A percentile compares a stretch with the other conserved stretches of the same genome.
Evolutionary conservation across 2,888 invertebrate genomes (phyloP).

Genomic region (Andrena fulva): DNA sequence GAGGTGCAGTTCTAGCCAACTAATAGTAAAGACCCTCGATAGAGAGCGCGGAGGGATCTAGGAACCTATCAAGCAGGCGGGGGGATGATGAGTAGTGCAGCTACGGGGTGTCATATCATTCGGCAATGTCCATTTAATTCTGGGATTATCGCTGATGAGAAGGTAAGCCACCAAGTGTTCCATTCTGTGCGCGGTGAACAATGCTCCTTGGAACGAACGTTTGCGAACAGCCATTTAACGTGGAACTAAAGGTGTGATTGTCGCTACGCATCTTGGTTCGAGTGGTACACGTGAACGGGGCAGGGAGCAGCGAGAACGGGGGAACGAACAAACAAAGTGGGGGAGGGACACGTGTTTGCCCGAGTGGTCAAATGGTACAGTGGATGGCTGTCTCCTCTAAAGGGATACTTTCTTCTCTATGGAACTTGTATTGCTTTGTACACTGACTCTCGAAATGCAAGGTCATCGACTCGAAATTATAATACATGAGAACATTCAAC

Average conservation of each 20-base stretch:
- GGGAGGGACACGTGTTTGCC: conserved; percentile 2
- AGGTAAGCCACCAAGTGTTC: conserved; percentile 70
- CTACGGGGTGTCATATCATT: conserved; percentile 77
- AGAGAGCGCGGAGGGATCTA: conserved; percentile 59
- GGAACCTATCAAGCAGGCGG: conserved; percentile 76
- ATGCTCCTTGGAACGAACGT: conserved; percentile 21
- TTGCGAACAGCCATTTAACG: conserved; percentile 4
- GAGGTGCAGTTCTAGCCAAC: conserved; percentile 76
- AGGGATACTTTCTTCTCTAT: conserved; percentile 68
- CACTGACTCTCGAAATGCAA: conserved; percentile 72
- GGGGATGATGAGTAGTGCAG: conserved; percentile 70
- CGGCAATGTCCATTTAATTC: conserved; percentile 84
- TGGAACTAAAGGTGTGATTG: neutral
- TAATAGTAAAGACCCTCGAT: conserved; percentile 54
- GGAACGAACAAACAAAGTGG: neutral
- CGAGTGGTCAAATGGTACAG: conserved; percentile 64
- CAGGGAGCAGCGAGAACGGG: neutral
- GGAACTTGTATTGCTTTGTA: conserved; percentile 72
- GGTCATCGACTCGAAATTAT: conserved; percentile 71
- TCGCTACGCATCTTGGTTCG: conserved; percentile 11
- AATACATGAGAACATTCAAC: conserved; percentile 56
- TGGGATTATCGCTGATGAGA: conserved; percentile 74
- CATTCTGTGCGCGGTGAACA: conserved; percentile 44
- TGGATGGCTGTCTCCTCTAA: conserved; percentile 71
- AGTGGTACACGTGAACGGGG: too few relatives aligned